phyloP scores from a whole-genome alignment of 2,888 invertebrate genomes.

The Apamea epomidion region DNA sequence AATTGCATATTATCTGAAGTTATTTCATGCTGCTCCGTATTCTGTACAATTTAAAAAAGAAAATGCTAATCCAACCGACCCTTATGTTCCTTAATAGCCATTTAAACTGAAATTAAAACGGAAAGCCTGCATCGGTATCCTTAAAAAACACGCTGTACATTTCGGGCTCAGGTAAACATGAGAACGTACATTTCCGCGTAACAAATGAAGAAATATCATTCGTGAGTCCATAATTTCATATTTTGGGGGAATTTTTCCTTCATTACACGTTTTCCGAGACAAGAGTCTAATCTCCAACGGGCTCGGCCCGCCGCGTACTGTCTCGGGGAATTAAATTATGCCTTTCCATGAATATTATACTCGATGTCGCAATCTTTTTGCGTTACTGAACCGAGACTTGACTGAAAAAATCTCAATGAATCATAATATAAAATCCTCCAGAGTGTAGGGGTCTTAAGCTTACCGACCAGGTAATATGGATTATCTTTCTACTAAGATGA shows the following conservation, averaged over 20 bases:
- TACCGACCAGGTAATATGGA: conserved; percentile 54
- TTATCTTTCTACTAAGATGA: conserved; percentile 47
- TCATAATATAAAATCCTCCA: conserved; percentile 73
- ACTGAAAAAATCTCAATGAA: conserved; percentile 79
- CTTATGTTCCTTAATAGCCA: conserved; percentile 50
- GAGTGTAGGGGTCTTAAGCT: conserved; percentile 54
- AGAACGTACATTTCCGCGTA: conserved; percentile 59
- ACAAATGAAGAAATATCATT: conserved; percentile 79
- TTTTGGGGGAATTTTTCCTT: conserved; percentile 82
- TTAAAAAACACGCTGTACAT: conserved; percentile 48
- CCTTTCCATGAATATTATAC: conserved; percentile 89
- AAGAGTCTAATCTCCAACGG: conserved; percentile 83
- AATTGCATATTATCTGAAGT: conserved; percentile 4
- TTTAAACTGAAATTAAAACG: conserved; percentile 64
- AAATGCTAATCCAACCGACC: conserved; percentile 22
- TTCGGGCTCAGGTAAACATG: conserved; percentile 57
- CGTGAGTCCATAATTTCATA: conserved; percentile 83
- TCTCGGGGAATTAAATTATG: conserved; percentile 88
- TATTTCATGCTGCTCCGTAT: not conserved
- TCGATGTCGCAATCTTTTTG: conserved; percentile 84
- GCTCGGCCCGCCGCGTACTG: conserved; percentile 76
- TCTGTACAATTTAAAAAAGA: conserved; percentile 33
- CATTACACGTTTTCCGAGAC: conserved; percentile 85
- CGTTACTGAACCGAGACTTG: conserved; percentile 77
- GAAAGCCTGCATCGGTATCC: conserved; percentile 39